Conservation (phyloP, 1,140 invertebrate species). For the Paraescarpia echinospica region DNA sequence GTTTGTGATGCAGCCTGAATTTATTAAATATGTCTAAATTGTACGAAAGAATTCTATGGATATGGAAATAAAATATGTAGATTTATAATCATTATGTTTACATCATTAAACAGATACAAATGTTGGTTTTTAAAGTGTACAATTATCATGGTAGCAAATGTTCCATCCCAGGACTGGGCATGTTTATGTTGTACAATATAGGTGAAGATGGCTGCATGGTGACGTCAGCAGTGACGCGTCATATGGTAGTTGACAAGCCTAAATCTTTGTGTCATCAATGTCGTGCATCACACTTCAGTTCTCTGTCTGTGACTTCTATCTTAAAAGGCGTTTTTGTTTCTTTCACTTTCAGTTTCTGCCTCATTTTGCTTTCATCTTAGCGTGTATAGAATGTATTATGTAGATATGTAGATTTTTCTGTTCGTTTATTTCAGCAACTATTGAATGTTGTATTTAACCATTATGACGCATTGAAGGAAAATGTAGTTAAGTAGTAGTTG, state of each 20-base stretch:
- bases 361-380: not conserved
- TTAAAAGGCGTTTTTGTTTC: not conserved
- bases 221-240: not conserved
- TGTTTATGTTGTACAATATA: not conserved
- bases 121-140: not conserved
- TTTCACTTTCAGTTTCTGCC: not conserved
- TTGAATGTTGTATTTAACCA: not conserved
- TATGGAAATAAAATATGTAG: not conserved
- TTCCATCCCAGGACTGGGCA: not conserved
- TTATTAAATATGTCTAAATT: not conserved
- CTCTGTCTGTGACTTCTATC: not conserved
- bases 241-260: not conserved
- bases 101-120: not conserved
- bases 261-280: not conserved
- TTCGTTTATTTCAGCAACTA: not conserved
- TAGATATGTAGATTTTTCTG: not conserved
- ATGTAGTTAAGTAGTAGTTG: not conserved
- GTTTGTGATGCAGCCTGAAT: not conserved
- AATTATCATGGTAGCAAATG: not conserved
- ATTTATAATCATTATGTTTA: not conserved
- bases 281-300: not conserved
- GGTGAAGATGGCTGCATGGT: not conserved
- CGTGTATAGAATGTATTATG: not conserved
- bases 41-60: not conserved
- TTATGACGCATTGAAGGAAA: not conserved